phyloP scores from a whole-genome alignment of 2,113 vertebrate genomes.

The Mastomys coucha region DNA sequence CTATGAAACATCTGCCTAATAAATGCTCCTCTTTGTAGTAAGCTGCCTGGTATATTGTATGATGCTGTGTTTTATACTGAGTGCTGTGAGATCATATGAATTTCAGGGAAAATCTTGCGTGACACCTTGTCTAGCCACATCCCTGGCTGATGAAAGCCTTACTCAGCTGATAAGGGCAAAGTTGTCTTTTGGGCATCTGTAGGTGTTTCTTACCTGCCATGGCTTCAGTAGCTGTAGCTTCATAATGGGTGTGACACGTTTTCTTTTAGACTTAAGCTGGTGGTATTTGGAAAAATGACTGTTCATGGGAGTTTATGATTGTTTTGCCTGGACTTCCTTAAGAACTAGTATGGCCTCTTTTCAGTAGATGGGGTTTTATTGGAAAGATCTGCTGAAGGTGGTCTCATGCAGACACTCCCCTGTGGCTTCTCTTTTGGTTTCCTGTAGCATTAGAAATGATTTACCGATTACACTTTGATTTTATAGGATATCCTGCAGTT shows the following conservation, averaged over 20 bases:
- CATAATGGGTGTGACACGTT: not conserved
- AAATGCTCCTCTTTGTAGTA: not conserved
- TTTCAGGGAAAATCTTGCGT: conserved; percentile 5
- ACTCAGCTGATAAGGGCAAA: not conserved
- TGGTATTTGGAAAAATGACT: conserved; percentile 59
- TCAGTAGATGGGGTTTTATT: conserved; percentile 72
- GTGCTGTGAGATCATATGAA: not conserved
- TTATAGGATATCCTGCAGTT: conserved; percentile 66
- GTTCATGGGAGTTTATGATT: conserved; percentile 40
- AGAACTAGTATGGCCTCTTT: conserved; percentile 55
- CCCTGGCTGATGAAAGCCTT: not conserved
- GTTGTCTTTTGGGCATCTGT: not conserved
- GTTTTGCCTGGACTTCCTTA: conserved; percentile 68
- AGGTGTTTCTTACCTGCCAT: conserved; percentile 19
- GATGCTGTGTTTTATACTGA: not conserved
- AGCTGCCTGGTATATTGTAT: not conserved
- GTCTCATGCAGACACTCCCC: conserved; percentile 62
- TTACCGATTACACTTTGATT: conserved; percentile 71
- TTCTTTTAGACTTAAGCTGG: conserved; percentile 33
- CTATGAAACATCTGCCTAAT: not conserved
- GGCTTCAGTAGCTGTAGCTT: not conserved
- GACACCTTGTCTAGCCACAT: not conserved
- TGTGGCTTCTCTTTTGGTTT: conserved; percentile 73
- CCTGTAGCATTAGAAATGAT: conserved; percentile 80
- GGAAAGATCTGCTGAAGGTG: conserved; percentile 66